A percentile compares a stretch with the other conserved stretches of the same genome.
phyloP scores from a whole-genome alignment of 2,113 vertebrate genomes.

The Scalopus aquaticus region DNA sequence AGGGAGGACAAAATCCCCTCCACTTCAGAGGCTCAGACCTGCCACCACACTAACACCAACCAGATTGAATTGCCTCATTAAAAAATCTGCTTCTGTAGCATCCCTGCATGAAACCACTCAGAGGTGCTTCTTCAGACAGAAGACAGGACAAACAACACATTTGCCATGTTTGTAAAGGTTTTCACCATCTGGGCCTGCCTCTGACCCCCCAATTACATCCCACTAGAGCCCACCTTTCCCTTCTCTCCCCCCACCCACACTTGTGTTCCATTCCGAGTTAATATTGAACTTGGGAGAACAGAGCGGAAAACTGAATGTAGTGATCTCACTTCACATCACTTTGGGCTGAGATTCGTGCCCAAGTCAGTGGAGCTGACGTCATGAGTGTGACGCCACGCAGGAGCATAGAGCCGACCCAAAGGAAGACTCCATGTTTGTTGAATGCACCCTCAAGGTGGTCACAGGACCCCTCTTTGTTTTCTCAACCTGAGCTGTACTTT shows the following conservation, averaged over 20 bases:
- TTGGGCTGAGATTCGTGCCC: neutral
- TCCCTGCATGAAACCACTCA: neutral
- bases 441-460: rapidly evolving
- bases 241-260: neutral
- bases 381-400: rapidly evolving
- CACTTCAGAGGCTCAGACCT: neutral
- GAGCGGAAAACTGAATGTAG: neutral
- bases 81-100: neutral
- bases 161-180: neutral
- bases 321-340: no score
- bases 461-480: neutral
- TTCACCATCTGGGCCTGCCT: neutral
- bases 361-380: neutral
- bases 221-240: rapidly evolving
- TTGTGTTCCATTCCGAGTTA: neutral
- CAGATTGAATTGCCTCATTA: neutral
- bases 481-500: neutral
- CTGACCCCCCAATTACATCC: neutral
- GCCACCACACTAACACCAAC: neutral
- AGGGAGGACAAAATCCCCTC: neutral
- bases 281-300: neutral
- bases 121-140: neutral
- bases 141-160: neutral
- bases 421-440: neutral
- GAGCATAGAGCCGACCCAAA: neutral